A percentile compares a stretch with the other conserved stretches of the same genome.
phyloP scores from a whole-genome alignment of 2,888 invertebrate genomes.

The Eucriotettix oculatus region DNA sequence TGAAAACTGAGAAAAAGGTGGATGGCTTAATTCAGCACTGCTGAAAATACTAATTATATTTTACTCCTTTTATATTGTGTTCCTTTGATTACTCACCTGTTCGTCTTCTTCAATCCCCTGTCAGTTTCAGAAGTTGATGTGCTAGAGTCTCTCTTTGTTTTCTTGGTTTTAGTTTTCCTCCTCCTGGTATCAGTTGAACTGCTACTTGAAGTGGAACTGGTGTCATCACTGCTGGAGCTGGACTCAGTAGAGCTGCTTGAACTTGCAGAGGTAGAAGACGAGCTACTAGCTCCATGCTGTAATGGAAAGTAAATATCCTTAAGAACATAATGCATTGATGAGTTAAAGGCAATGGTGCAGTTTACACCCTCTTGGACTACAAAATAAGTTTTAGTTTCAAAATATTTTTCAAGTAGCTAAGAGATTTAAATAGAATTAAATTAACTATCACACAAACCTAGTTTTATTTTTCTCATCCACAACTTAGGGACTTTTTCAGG shows the following conservation, averaged over 20 bases:
- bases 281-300: conserved; percentile 41
- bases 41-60: neutral
- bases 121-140: conserved; percentile 11
- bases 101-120: conserved; percentile 6
- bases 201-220: conserved; percentile 42
- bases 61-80: neutral
- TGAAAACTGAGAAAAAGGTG: neutral
- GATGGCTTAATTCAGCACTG: neutral
- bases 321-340: too few species aligned
- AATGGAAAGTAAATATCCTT: neutral
- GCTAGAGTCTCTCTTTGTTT: conserved; percentile 10
- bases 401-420: too few species aligned
- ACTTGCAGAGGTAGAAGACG: conserved; percentile 45
- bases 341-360: too few species aligned
- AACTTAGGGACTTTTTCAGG: too few species aligned
- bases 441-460: too few species aligned
- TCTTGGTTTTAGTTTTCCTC: conserved; percentile 17
- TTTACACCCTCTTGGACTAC: too few species aligned
- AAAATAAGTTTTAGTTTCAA: too few species aligned
- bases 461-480: too few species aligned
- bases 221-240: conserved; percentile 39
- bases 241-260: conserved; percentile 44
- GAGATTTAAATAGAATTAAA: neutral
- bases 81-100: neutral
- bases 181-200: conserved; percentile 26